Evolutionary conservation across 2,797 vertebrate genomes (phyloP).

Genomic region (Etheostoma nigrum): DNA sequence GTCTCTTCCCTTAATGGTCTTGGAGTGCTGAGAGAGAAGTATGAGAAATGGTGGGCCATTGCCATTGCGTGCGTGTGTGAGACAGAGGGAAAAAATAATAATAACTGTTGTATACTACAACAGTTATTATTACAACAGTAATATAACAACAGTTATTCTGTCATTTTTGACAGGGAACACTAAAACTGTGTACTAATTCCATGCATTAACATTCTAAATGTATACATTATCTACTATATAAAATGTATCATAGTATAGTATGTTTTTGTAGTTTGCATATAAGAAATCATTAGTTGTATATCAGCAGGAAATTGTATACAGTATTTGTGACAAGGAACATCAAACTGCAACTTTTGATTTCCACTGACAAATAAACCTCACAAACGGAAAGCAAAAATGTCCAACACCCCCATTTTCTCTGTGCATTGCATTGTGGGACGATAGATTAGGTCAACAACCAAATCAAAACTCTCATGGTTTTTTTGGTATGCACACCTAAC

Average conservation of each 20-base stretch:
- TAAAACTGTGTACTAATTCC: no score
- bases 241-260: no score
- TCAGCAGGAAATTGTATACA: no score
- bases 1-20: constrained; percentile 31
- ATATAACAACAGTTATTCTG: background rate
- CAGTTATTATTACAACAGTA: no score
- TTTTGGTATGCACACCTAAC: background rate
- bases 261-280: background rate
- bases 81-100: background rate
- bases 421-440: background rate
- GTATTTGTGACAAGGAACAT: no score
- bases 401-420: background rate
- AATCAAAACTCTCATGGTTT: background rate
- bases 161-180: background rate
- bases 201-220: background rate
- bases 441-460: background rate
- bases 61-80: background rate
- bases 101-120: background rate
- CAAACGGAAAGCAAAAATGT: no score
- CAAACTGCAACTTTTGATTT: no score
- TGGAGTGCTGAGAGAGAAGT: constrained; percentile 31
- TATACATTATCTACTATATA: no score
- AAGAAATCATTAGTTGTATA: background rate
- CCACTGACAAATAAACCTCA: no score
- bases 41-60: constrained; percentile 31